Base-by-base conservation (phyloP, 2,888 invertebrate genomes). In the Dolomedes plantarius region DNA sequence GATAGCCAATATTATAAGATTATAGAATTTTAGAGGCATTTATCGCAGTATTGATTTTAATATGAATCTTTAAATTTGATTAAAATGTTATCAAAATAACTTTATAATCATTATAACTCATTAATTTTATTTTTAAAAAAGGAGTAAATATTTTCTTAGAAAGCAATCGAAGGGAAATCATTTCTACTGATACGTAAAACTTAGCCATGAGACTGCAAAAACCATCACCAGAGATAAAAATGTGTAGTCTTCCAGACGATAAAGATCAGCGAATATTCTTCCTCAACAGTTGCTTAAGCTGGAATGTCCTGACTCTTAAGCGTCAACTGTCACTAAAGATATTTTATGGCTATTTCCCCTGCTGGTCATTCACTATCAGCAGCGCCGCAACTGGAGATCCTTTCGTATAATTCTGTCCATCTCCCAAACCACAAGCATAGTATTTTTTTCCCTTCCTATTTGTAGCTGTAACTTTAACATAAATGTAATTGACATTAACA, bases 341-440 rank as follows among this genome's bases (percentile, higher is more conserved):
- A 46, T 46, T 46, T 46, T 46, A 46, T 46, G 46, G 46, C 16
- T 46, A 16, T 46, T 46, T 46, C 46, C 46, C 46, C 46, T 46
- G 46, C 46, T 46, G 46, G 46, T 46, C 46, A 46, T 46, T 46
- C n/a, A 16, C 46, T 46, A 46, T 46, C 46, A 46, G 46, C 16
- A 16, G 46, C 46, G 2, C 16, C 46, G 13, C 46, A 46, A 46
- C 46, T 2, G 46, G n/a, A 16, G 16, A 46, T 46, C 46, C 16
- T 46, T 46, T 46, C 46, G 11, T 11, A 46, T 46, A 46, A 46
- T 46, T 11, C n/a, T 46, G 6, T 9, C 16, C 16, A n/a, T 2
- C 11, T 16, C 16, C 46, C 13, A 16, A 11, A 46, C 46, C 46
- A 16, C 46, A 16, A 46, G n/a, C 16, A 9, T 5, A 16, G 13